A percentile compares a stretch with the other conserved stretches of the same genome.
These are phyloP conservation scores for Charina bottae DNA, from an alignment of 2,113 vertebrate species.

Conservation along the genomic window DNA sequence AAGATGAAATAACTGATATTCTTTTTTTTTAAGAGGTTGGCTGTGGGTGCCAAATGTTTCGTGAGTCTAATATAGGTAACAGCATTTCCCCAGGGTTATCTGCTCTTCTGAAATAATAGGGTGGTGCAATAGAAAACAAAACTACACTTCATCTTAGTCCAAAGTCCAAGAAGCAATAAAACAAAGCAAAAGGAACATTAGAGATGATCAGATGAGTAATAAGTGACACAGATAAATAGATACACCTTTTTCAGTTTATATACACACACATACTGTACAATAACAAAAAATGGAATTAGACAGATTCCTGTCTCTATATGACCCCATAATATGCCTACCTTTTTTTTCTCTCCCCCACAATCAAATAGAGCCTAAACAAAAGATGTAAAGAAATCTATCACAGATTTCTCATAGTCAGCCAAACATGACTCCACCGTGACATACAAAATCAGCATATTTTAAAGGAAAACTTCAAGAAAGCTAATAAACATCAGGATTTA, in stretches of 20 bases:
- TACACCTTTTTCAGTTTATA: neutral
- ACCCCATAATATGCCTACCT: neutral
- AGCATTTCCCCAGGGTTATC: constrained; percentile 38
- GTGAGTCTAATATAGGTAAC: constrained; percentile 53
- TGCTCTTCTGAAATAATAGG: constrained; percentile 39
- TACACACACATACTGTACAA: neutral
- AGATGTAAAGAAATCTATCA: neutral
- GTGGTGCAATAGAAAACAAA: constrained; percentile 57
- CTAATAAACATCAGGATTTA: neutral
- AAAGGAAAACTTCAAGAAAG: neutral
- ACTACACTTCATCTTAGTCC: neutral
- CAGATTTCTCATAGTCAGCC: neutral
- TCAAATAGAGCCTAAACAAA: neutral
- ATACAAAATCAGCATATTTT: neutral
- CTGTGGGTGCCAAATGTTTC: constrained; percentile 69
- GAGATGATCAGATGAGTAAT: constrained; percentile 45
- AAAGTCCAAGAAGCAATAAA: neutral
- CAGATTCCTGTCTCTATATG: neutral
- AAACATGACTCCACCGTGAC: neutral
- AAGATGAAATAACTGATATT: constrained; percentile 65
- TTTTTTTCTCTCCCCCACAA: neutral
- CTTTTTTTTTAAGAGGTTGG: constrained; percentile 60
- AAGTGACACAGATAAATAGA: constrained; percentile 33
- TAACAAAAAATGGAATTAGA: neutral
- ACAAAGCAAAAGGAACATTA: neutral